phyloP scores from a whole-genome alignment of 2,888 invertebrate species.

The Esperia sulphurella region DNA sequence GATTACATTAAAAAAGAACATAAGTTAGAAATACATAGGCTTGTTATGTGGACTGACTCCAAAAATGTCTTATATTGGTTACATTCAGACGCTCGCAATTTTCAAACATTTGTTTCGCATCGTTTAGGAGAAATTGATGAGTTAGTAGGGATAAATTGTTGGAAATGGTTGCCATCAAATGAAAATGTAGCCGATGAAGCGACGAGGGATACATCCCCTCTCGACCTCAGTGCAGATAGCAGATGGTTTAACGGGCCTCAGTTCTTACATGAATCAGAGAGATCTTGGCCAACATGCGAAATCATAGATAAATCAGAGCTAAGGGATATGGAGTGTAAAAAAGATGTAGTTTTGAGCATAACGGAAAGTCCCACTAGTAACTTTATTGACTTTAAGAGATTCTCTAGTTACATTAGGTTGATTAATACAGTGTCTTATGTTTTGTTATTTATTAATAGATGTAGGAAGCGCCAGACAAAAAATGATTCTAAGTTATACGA shows the following conservation, averaged over 20 bases:
- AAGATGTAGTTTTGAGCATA: too few relatives aligned
- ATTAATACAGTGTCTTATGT: not conserved
- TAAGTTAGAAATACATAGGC: not conserved
- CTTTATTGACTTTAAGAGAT: not conserved
- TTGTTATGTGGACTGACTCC: conserved; percentile 14
- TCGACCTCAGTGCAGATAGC: not conserved
- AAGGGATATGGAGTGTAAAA: too few relatives aligned
- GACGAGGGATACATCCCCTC: not conserved
- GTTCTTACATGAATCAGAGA: not conserved
- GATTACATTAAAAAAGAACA: not conserved
- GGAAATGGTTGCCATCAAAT: conserved; percentile 17
- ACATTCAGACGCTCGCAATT: conserved; percentile 9
- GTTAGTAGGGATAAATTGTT: conserved; percentile 3
- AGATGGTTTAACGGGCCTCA: not conserved
- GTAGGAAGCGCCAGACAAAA: not conserved
- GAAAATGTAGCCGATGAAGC: conserved; percentile 15
- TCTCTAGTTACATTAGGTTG: not conserved
- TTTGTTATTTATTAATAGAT: not conserved
- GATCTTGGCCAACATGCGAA: not conserved
- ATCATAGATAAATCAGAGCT: not conserved
- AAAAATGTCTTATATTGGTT: conserved; percentile 14
- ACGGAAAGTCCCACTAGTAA: too few relatives aligned
- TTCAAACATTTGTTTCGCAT: conserved; percentile 17
- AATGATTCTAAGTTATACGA: not conserved
- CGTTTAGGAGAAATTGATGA: conserved; percentile 17